Base-by-base conservation (phyloP, 2,888 invertebrate genomes). In the Chrysomela aeneicollis region DNA sequence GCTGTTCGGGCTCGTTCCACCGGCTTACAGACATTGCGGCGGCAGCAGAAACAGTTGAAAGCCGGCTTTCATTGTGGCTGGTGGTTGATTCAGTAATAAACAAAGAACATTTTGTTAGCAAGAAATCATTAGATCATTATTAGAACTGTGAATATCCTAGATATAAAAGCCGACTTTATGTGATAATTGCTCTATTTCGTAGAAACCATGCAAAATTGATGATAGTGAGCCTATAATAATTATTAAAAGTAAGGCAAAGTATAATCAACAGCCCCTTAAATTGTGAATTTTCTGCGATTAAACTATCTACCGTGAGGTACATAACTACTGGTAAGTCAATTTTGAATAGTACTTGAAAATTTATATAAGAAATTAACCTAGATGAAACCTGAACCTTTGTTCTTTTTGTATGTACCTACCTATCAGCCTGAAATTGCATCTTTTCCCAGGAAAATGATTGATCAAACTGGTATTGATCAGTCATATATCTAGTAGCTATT, bases 1-100 rank as follows among this genome's bases (percentile, higher is more conserved):
- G 59, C 53, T 59, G 52, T 30, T 69, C 71, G 72, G 66, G 30
- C 71, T 65, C 67, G 70, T 68, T 72, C 67, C 68, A 70, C 74
- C 73, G 75, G 72, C 73, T 74, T 69, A 68, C 61, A 72, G 70
- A 72, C 73, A 65, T 57, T 60, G 69, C 66, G 71, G 66, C 74
- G 71, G 63, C 71, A 49, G 37, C 65, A 61, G 63, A 66, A 63
- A 64, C 70, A 73, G 73, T 73, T 68, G 66, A 61, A 69, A 68
- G 66, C 73, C 69, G 73, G 71, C 68, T 63, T 58, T 54, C 52
- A 63, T 18, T 52, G 58, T 15, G 59, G 60, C 37, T 17, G 61
- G 64, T 65, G 10, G 26, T 9, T 17, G 17, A 5, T 30, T 42
- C n/a, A 42, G 35, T 42, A 15, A 15, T 15, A 15, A 15, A n/a